phyloP scores from a whole-genome alignment of 2,113 vertebrate species.

The Triplophysa dalaica region DNA sequence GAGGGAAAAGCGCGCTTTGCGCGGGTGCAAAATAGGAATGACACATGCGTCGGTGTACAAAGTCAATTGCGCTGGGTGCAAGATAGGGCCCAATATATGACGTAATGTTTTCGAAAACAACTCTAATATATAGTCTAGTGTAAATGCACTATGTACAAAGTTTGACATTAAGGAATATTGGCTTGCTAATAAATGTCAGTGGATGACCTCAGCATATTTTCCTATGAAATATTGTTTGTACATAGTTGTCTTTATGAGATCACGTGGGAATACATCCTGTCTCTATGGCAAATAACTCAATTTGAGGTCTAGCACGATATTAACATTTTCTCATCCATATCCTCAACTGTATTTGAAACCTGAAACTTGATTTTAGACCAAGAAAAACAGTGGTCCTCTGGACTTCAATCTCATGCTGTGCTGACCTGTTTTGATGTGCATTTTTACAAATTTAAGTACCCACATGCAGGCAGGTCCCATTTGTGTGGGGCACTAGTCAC shows the following conservation, averaged over 20 bases:
- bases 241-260: constrained; percentile 50
- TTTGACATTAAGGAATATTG: neutral
- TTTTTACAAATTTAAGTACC: neutral
- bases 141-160: no score
- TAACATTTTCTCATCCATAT: constrained; percentile 11
- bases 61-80: no score
- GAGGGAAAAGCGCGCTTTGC: no score
- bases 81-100: no score
- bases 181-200: neutral
- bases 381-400: neutral
- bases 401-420: neutral
- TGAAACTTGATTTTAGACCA: neutral
- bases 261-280: constrained; percentile 50
- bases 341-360: constrained; percentile 20
- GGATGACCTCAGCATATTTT: constrained; percentile 23
- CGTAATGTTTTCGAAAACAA: neutral
- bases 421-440: neutral
- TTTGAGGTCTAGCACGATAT: constrained; percentile 31
- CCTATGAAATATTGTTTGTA: constrained; percentile 42
- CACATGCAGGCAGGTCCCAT: constrained; percentile 7
- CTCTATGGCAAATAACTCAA: constrained; percentile 51
- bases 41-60: no score
- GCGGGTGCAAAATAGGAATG: no score
- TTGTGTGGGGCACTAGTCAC: no score
- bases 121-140: no score